Evolutionary conservation across 2,888 invertebrate genomes (phyloP), one percentile per base, ranked within the genome.

Genomic region (Panorpa germanica): DNA sequence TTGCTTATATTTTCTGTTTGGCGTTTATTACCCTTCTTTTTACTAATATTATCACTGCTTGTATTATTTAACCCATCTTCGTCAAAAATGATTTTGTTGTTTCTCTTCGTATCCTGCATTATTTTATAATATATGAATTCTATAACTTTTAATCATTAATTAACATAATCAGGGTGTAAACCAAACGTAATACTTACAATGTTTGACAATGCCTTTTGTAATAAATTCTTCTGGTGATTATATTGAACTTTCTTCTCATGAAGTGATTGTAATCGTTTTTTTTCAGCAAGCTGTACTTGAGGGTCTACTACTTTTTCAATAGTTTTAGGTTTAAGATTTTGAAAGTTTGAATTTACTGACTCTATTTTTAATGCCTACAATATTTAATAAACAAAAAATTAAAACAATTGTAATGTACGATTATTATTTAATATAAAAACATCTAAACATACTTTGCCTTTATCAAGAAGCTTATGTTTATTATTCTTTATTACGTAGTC

Each of bases 251-350:
- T 65, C 50, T 68, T 72, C 41, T 65, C 63, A 37, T 59, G 63
- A 33, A 78, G 51, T 1, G 78, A 74, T 39, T 72, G 63, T 32
- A 70, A 49, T 34, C 80, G 62, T 47, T 74, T 78, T 34, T 59
- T 53, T 39, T 75, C 71, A 2, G 72, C 61, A 39, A 59, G 55
- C 14, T 45, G 43, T 24, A 48, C 45, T 21, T 45, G 46, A 1
- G n/a, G n/a, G n/a, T n/a, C n/a, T n/a, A n/a, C n/a, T n/a, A n/a
- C n/a, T n/a, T n/a, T n/a, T n/a, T n/a, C n/a, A n/a, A n/a, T n/a
- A n/a, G n/a, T n/a, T n/a, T n/a, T n/a, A n/a, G n/a, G n/a, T n/a
- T n/a, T n/a, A n/a, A n/a, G n/a, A n/a, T n/a, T n/a, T n/a, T n/a
- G n/a, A n/a, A n/a, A n/a, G n/a, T n/a, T n/a, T n/a, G n/a, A n/a